Evolutionary conservation across 2,888 invertebrate species (phyloP), one percentile per base, ranked within the genome.

Genomic region (Congeria kusceri): DNA sequence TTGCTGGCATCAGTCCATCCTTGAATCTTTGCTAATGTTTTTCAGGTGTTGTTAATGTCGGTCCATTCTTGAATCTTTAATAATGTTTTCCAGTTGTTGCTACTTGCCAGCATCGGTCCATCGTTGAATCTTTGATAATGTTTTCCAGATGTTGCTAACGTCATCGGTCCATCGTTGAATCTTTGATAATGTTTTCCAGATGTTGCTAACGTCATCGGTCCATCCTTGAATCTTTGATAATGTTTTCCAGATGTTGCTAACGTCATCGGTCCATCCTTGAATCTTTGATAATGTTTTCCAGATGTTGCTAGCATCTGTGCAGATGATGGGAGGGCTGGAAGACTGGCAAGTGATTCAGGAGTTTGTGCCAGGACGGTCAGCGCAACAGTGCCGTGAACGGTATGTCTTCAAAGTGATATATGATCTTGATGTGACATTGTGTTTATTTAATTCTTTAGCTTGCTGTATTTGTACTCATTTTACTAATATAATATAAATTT

Each of bases 311-410:
- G 77, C 88, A 27, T 88, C 87, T 28, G 86, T 90, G 0, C 71
- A 89, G 23, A 69, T 87, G 62, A 20, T 58, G 29, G 71, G 71
- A 27, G 88, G 89, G 28, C 63, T 69, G 0, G 53, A 64, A 28
- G 81, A 86, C 62, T 91, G 90, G 90, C 23, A 46, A 0, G 82
- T 77, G 57, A 83, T 93, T 4, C 75, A 89, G 5, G 87, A 88
- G 3, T 83, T 88, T 29, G 92, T 93, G 7, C 92, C 91, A 0
- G 89, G 89, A 0, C 83, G 93, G 23, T 89, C 85, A 15, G 84
- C 88, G 18, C 66, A 76, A 13, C 93, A 94, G 85, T 94, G 94
- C 74, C 66, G 93, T 44, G 93, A 93, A 68, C 88, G 93, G 88
- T 93, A 62, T 74, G 87, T 49, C 9, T 7, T 53, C 32, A 29